Percentiles rank a stretch among this genome's conserved stretches.
phyloP scores from a whole-genome alignment of 2,888 invertebrate species.

The Tipula vernalis region DNA sequence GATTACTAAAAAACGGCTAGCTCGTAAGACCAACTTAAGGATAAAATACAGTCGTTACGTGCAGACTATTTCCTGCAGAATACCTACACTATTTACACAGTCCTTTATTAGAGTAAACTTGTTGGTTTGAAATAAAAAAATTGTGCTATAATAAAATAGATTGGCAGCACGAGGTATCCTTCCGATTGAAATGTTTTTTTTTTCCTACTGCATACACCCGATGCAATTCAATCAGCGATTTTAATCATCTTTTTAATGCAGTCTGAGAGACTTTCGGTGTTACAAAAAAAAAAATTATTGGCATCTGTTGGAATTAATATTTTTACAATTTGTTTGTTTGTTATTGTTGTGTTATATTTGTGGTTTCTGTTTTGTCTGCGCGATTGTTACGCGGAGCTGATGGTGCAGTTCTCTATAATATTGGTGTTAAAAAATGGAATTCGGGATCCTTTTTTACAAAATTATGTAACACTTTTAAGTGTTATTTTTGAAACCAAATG shows the following conservation, averaged over 20 bases:
- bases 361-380: neutral
- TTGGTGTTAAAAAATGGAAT: neutral
- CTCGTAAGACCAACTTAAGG: too few species aligned
- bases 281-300: neutral
- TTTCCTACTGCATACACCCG: neutral
- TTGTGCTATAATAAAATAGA: neutral
- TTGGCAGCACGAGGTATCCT: neutral
- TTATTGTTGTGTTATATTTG: neutral
- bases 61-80: too few species aligned
- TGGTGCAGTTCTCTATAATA: neutral
- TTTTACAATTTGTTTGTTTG: neutral
- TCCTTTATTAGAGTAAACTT: too few species aligned
- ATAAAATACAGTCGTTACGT: too few species aligned
- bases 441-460: neutral
- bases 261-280: neutral
- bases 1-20: too few species aligned
- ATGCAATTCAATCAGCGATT: constrained; percentile 9
- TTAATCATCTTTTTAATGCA: neutral
- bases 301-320: neutral
- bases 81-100: too few species aligned
- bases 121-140: neutral
- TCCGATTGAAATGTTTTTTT: neutral
- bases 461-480: neutral
- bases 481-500: neutral
- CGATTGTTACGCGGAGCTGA: neutral